A percentile compares a stretch with the other conserved stretches of the same genome.
phyloP scores from a whole-genome alignment of 2,797 vertebrate genomes.

The Ctenosaura bakeri region DNA sequence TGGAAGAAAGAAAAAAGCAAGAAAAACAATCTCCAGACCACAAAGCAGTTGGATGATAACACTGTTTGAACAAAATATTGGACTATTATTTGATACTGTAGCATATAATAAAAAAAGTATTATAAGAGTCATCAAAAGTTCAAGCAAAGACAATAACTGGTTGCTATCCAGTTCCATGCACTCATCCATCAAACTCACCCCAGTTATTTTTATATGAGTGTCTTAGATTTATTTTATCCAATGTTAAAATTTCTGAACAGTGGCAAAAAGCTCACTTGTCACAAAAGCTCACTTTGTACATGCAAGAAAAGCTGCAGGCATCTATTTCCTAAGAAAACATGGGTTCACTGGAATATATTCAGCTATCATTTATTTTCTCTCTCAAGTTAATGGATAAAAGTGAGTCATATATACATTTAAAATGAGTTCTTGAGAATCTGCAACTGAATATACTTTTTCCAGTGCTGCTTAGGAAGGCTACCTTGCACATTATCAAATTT shows the following conservation, averaged over 20 bases:
- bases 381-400: neutral
- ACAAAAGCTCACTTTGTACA: neutral
- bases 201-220: neutral
- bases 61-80: conserved; percentile 20
- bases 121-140: conserved; percentile 38
- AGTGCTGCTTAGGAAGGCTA: neutral
- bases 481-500: neutral
- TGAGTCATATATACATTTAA: too few relatives aligned
- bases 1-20: conserved; percentile 15
- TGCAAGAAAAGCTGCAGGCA: neutral
- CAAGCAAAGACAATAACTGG: conserved; percentile 27
- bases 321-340: neutral
- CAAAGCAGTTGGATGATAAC: conserved; percentile 6
- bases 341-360: neutral
- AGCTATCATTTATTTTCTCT: neutral
- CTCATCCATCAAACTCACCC: neutral
- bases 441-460: too few relatives aligned
- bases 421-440: neutral
- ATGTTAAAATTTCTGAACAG: conserved; percentile 8
- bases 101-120: neutral
- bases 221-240: neutral
- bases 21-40: conserved; percentile 25
- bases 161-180: conserved; percentile 27
- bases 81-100: conserved; percentile 26
- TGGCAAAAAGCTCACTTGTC: neutral